Conservation (phyloP, 2,888 invertebrate genomes). For the Orthonychiurus folsomi region DNA sequence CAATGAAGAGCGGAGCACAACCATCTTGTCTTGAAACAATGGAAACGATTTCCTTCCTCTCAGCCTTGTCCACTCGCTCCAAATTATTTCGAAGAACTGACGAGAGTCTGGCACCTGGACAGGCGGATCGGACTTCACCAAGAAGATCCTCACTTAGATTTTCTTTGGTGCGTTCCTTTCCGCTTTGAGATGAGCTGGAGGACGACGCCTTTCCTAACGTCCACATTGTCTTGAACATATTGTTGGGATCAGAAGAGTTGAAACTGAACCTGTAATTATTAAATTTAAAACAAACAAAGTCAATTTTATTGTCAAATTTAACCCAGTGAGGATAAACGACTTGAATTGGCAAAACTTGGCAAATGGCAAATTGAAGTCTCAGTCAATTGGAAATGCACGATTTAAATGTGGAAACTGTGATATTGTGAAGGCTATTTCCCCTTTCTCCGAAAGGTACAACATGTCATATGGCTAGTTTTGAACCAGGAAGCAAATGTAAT, state of each 20-base stretch:
- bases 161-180: slow-evolving; percentile 26
- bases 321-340: no score
- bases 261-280: not conserved
- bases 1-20: slow-evolving; percentile 72
- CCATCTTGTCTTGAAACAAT: slow-evolving; percentile 57
- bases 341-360: no score
- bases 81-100: slow-evolving; percentile 50
- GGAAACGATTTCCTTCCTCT: slow-evolving; percentile 59
- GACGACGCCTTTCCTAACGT: slow-evolving; percentile 31
- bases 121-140: slow-evolving; percentile 44
- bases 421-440: no score
- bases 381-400: no score
- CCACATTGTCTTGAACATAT: slow-evolving; percentile 40
- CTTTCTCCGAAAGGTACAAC: no score
- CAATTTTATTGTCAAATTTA: no score
- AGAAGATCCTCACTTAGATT: slow-evolving; percentile 34
- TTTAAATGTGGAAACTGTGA: no score
- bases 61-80: slow-evolving; percentile 53
- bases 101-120: slow-evolving; percentile 59
- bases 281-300: no score
- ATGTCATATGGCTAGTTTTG: no score
- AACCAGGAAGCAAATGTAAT: no score
- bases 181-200: slow-evolving; percentile 15
- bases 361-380: no score
- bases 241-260: not conserved